phyloP scores from a whole-genome alignment of 1,140 invertebrate species.

The Saccostrea cuccullata region DNA sequence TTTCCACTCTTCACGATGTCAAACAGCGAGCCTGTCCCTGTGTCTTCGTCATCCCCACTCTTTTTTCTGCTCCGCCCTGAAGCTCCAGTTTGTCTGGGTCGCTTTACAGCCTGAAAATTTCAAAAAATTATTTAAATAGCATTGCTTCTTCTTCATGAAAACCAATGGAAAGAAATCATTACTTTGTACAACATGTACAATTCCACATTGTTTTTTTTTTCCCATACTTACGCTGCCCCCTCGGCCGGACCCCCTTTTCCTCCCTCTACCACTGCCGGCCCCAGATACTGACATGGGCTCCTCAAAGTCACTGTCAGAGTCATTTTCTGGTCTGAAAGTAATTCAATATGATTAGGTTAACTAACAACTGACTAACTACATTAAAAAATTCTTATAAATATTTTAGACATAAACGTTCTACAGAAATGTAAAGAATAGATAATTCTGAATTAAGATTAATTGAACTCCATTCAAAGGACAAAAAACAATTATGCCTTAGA shows the following conservation, averaged over 20 bases:
- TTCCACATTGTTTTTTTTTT: too few species aligned
- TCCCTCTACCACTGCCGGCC: constrained; percentile 51
- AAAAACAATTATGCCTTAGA: too few species aligned
- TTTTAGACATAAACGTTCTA: too few species aligned
- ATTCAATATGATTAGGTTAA: neutral
- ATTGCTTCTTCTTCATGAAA: too few species aligned
- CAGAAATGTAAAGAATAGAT: too few species aligned
- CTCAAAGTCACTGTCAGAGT: constrained; percentile 72
- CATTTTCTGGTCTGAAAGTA: constrained; percentile 62
- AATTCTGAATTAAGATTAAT: too few species aligned
- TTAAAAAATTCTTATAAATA: too few species aligned
- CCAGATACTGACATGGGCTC: constrained; percentile 56
- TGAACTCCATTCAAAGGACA: too few species aligned
- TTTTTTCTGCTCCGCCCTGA: constrained; percentile 51
- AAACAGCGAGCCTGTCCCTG: constrained; percentile 77
- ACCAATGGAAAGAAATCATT: too few species aligned
- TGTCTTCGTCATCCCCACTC: constrained; percentile 58
- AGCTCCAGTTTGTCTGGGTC: constrained; percentile 52
- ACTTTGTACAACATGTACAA: too few species aligned
- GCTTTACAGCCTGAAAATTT: constrained; percentile 42
- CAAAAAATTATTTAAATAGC: neutral
- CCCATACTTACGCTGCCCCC: constrained; percentile 54
- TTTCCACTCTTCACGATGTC: constrained; percentile 79
- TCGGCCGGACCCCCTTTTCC: constrained; percentile 61
- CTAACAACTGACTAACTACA: too few species aligned